phyloP scores from a whole-genome alignment of 2,888 invertebrate species.

The Craniophora ligustri region DNA sequence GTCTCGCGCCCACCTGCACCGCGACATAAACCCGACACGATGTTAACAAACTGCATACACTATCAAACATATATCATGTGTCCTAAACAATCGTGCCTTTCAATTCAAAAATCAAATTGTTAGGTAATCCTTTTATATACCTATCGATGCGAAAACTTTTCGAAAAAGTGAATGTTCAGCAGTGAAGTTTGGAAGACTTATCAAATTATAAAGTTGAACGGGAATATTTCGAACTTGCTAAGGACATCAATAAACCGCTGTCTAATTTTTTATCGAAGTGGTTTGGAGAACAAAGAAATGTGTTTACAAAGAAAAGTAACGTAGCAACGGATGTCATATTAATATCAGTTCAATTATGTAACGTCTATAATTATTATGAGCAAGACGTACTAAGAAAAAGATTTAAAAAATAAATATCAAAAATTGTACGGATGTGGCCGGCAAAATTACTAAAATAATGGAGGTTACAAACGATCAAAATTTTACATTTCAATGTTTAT shows the following conservation, averaged over 20 bases:
- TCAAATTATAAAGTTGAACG: constrained; percentile 48
- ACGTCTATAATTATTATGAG: constrained; percentile 52
- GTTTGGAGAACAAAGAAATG: constrained; percentile 71
- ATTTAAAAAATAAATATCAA: constrained; percentile 1
- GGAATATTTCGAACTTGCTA: constrained; percentile 19
- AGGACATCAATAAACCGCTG: constrained; percentile 10
- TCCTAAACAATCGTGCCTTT: constrained; percentile 74
- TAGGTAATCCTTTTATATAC: constrained; percentile 42
- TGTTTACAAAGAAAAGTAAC: constrained; percentile 83
- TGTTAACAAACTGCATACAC: constrained; percentile 60
- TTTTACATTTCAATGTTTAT: too few relatives aligned
- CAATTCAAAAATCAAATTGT: constrained; percentile 55
- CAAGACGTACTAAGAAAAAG: constrained; percentile 29
- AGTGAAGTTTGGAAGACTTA: constrained; percentile 51
- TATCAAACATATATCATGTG: constrained; percentile 58
- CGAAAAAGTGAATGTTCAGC: constrained; percentile 50
- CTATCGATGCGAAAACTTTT: constrained; percentile 51
- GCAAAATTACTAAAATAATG: constrained; percentile 15
- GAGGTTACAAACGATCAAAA: constrained; percentile 27
- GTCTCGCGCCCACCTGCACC: constrained; percentile 58
- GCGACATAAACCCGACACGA: constrained; percentile 58
- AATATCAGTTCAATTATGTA: constrained; percentile 66
- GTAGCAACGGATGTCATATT: constrained; percentile 74
- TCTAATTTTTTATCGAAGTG: constrained; percentile 56
- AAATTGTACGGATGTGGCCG: constrained; percentile 22